Evolutionary conservation across 2,113 vertebrate species (phyloP), one percentile per base, ranked within the genome.

Genomic region (Octodon degus): DNA sequence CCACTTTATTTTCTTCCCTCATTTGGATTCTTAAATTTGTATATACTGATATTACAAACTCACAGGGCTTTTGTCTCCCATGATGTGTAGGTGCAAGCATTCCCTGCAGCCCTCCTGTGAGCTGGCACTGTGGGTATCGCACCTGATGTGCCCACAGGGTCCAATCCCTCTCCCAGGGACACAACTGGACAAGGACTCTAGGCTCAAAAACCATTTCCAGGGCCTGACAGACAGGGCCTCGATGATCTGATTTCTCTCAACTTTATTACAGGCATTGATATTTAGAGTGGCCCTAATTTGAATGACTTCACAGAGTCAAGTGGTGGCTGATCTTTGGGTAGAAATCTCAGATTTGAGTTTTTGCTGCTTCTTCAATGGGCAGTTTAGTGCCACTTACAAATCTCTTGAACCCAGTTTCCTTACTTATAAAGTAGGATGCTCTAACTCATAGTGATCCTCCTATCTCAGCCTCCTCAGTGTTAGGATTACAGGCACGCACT

Each of bases 1-100:
- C 30, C 47, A 63, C 88, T 34, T 53, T 85, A 79, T 72, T 72
- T 92, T 79, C 37, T 94, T 87, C 81, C 74, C 95, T 63, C 86
- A n/a, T 79, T 81, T 93, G 11, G 24, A 37, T 30, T 89, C 89
- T 82, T 63, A 55, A n/a, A 53, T 22, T 55, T 89, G 43, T 34
- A 89, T 30, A n/a, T 22, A 37, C 86, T 86, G 16, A n/a, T n/a
- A 55, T 34, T 68, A 67, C 10, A 65, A 90, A 89, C 63, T 20
- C 3, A 19, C 2, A 37, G 14, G 24, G 9, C 7, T 34, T 27
- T 47, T 43, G 43, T 65, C 68, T 62, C 5, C 22, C 5, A 58
- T 37, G 30, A 55, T 24, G 16, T 13, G 12, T 0, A 25, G 47
- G 32, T 30, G 58, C 24, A 24, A 82, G 47, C 7, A 37, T 2